Evolutionary conservation across 2,888 invertebrate species (phyloP).

Genomic region (Tetropium fuscum): DNA sequence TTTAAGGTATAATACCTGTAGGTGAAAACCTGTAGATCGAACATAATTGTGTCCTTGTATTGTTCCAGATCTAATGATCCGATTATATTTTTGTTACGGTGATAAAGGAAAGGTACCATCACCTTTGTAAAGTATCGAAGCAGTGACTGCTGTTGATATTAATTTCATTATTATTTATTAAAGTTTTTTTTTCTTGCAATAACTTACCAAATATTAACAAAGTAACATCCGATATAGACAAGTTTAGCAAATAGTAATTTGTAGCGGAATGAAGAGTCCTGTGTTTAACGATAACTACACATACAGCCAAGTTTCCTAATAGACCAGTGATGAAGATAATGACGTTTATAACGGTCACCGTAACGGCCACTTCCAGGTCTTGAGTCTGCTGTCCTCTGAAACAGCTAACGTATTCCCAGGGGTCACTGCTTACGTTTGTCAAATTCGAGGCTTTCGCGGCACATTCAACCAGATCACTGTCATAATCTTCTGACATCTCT

Average conservation of each 20-base stretch:
- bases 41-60: no score
- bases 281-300: slow-evolving; percentile 85
- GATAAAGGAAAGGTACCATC: no score
- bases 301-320: slow-evolving; percentile 86
- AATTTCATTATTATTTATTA: no score
- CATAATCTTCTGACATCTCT: slow-evolving; percentile 20
- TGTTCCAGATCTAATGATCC: no score
- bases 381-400: slow-evolving; percentile 58
- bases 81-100: no score
- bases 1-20: no score
- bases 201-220: slow-evolving; percentile 84
- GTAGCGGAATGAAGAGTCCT: slow-evolving; percentile 90
- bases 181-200: no score
- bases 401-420: slow-evolving; percentile 52
- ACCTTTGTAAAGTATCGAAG: no score
- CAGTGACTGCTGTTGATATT: no score
- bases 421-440: slow-evolving; percentile 35
- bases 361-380: slow-evolving; percentile 59
- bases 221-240: slow-evolving; percentile 88
- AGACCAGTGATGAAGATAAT: slow-evolving; percentile 86
- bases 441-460: slow-evolving; percentile 27
- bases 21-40: no score
- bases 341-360: slow-evolving; percentile 78
- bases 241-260: slow-evolving; percentile 91
- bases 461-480: slow-evolving; percentile 20